phyloP scores from a whole-genome alignment of 2,113 vertebrate genomes.

The Dipodomys stephensi region DNA sequence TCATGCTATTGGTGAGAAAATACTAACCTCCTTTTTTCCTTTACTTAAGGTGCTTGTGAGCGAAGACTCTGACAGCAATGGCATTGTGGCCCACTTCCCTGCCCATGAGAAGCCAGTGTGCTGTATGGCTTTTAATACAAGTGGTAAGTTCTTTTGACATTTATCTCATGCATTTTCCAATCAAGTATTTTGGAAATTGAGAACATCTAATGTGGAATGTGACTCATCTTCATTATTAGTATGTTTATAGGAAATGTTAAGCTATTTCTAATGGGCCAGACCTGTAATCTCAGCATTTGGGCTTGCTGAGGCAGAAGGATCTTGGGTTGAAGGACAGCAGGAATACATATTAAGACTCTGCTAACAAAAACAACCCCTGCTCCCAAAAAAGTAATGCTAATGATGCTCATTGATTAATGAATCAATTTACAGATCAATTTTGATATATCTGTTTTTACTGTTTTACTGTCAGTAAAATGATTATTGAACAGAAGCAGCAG shows the following conservation, averaged over 20 bases:
- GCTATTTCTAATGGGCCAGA: too few species aligned
- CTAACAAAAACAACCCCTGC: too few species aligned
- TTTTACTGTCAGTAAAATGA: background rate
- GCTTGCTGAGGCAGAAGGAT: too few species aligned
- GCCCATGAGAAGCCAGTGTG: slow-evolving; percentile 99
- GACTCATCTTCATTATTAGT: background rate
- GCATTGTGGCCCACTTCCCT: slow-evolving; percentile 98
- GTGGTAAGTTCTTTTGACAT: slow-evolving; percentile 88
- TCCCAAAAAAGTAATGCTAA: too few species aligned
- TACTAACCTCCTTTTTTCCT: slow-evolving; percentile 32
- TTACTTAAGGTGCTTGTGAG: slow-evolving; percentile 94
- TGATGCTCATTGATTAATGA: background rate
- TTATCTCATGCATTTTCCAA: slow-evolving; percentile 15
- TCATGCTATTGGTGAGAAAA: background rate
- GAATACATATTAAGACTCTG: too few species aligned
- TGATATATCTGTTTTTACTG: background rate
- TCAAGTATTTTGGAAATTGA: background rate
- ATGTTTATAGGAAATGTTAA: background rate
- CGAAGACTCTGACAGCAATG: slow-evolving; percentile 96
- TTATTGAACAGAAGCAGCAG: background rate
- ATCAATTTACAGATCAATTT: background rate
- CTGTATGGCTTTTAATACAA: slow-evolving; percentile 99
- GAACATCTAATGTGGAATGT: background rate
- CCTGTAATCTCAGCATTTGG: too few species aligned
- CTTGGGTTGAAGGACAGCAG: too few species aligned